Base-by-base conservation (phyloP, 2,888 invertebrate species). In the Meandrusa payeni region DNA sequence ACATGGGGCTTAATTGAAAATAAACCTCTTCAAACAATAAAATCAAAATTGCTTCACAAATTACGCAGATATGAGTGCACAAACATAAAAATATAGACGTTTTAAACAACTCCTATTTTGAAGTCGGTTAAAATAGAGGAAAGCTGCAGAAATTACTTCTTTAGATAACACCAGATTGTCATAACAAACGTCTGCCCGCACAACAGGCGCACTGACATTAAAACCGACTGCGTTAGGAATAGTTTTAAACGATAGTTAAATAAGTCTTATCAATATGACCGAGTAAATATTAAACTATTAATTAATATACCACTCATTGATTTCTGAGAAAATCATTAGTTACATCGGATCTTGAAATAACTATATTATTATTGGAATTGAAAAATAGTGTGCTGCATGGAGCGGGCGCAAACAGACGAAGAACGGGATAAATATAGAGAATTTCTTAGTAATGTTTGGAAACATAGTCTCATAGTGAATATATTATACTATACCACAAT, bases 251-350 rank as follows among this genome's bases (percentile, higher is more conserved):
- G 38, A 44, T 38, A 44, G 38, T 38, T 37, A 26, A 24, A 33
- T 34, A 33, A 1, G 15, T 26, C 13, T 44, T 44, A 44, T 44
- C 44, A 15, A 38, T 32, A 22, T 12, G 17, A 11, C 13, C 32
- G 32, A 22, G 43, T 38, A 44, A 44, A 44, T 33, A 38, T 38
- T 42, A 36, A 31, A n/a, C 24, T 42, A 23, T 36, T 44, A 27
- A 44, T 44, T 44, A 38, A 33, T 33, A 27, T 20, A 24, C 17
- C 12, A 27, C 32, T 33, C 27, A 33, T 32, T 37, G 36, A 27
- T 15, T 44, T 44, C 44, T 33, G 12, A 38, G 32, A 38, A 44
- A 38, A 38, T 22, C 27, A 44, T 44, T 44, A 44, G 32, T 38
- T 33, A 5, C 23, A 41, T 34, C 7, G 7, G 10, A 20, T 27